Conservation (phyloP, 2,113 vertebrate genomes). For the Sorex araneus region DNA sequence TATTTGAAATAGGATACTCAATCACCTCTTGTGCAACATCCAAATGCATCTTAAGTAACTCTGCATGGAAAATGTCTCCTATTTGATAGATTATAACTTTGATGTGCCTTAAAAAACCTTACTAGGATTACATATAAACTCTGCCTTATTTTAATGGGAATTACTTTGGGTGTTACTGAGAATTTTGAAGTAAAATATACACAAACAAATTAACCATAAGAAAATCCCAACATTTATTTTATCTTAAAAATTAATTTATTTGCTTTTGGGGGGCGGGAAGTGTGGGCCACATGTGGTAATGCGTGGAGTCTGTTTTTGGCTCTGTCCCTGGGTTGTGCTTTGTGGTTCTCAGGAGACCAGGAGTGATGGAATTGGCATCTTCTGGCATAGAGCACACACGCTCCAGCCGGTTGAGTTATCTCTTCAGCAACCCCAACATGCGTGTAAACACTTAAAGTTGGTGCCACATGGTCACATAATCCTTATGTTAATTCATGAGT, state of each 20-base stretch:
- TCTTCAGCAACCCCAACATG: too few relatives aligned
- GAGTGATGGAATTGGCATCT: too few relatives aligned
- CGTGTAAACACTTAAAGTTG: constrained; percentile 34
- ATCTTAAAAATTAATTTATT: too few relatives aligned
- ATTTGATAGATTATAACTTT: constrained; percentile 15
- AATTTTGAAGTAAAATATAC: constrained; percentile 51
- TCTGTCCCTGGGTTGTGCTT: too few relatives aligned
- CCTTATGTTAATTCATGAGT: not conserved
- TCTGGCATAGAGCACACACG: too few relatives aligned
- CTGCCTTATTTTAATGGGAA: constrained; percentile 44
- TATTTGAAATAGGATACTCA: not conserved
- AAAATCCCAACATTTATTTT: not conserved
- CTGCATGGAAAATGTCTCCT: constrained; percentile 40
- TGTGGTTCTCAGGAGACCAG: too few relatives aligned
- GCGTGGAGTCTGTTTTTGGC: too few relatives aligned
- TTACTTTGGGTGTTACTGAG: constrained; percentile 10
- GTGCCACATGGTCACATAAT: not conserved
- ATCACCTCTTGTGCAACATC: constrained; percentile 24
- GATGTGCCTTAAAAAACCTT: not conserved
- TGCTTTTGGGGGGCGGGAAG: too few relatives aligned
- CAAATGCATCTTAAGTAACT: constrained; percentile 34
- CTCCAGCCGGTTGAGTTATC: too few relatives aligned
- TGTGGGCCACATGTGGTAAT: too few relatives aligned
- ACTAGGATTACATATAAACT: constrained; percentile 36
- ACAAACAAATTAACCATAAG: constrained; percentile 42